Evolutionary conservation across 2,113 vertebrate genomes (phyloP).

Genomic region (Malurus melanocephalus): DNA sequence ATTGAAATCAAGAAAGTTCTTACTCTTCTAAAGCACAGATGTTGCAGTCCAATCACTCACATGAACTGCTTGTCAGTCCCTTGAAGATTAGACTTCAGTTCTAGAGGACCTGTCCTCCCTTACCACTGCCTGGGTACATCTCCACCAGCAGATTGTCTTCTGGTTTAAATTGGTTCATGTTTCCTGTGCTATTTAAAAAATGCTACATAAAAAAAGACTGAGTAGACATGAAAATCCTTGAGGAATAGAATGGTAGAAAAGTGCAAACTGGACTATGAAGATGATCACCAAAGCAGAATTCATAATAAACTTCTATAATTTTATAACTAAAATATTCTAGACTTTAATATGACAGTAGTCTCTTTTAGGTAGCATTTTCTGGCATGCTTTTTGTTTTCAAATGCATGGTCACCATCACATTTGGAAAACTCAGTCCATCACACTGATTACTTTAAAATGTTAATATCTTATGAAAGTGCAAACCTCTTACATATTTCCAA

Average conservation of each 20-base stretch:
- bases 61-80: not conserved
- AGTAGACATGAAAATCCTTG: not conserved
- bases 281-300: not conserved
- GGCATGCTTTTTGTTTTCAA: not conserved
- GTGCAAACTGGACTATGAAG: fast-evolving
- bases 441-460: not conserved
- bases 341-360: not conserved
- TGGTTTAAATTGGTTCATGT: fast-evolving
- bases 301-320: not conserved
- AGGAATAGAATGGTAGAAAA: not conserved
- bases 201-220: not conserved
- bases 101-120: not conserved
- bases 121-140: not conserved
- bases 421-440: not conserved
- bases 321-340: not conserved
- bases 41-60: not conserved
- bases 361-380: not conserved
- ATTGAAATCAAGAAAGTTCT: not conserved
- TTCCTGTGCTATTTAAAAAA: not conserved
- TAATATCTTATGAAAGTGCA: not conserved
- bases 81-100: not conserved
- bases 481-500: not conserved
- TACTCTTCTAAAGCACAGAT: not conserved
- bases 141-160: not conserved
- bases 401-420: not conserved